A percentile compares a stretch with the other conserved stretches of the same genome.
Conservation (phyloP, 2,888 invertebrate genomes). For the Norana najaformis region DNA sequence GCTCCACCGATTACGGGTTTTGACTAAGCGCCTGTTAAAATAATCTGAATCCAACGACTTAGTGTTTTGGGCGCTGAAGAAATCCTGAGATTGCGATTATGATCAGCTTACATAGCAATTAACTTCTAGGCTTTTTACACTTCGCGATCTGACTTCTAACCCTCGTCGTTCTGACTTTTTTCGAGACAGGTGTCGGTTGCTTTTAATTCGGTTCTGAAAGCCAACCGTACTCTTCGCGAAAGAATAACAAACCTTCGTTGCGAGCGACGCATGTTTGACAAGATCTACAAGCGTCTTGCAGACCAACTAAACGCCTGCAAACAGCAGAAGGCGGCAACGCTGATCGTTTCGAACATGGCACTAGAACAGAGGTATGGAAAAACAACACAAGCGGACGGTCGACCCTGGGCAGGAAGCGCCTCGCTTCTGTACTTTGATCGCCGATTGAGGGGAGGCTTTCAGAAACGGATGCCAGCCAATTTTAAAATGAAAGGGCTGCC, state of each 20-base stretch:
- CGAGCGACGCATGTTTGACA: conserved; percentile 80
- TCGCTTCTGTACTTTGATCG: background rate
- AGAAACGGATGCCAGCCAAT: background rate
- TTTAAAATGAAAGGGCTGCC: background rate
- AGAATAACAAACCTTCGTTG: conserved; percentile 80
- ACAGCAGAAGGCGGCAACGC: conserved; percentile 25
- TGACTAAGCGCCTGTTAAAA: background rate
- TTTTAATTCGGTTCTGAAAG: conserved; percentile 53
- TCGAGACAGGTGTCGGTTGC: conserved; percentile 48
- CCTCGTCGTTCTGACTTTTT: background rate
- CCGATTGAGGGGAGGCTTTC: background rate
- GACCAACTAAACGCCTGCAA: conserved; percentile 66
- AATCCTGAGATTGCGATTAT: background rate
- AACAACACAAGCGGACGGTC: background rate
- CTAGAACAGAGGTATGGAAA: conserved; percentile 31
- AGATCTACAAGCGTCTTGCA: conserved; percentile 76
- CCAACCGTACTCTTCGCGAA: conserved; percentile 67
- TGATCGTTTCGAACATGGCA: conserved; percentile 22
- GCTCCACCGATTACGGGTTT: no score
- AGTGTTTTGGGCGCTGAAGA: background rate
- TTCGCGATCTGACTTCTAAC: no score
- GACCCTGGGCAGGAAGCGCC: background rate
- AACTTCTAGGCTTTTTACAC: background rate
- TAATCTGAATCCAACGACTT: background rate
- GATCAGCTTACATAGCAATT: background rate